A percentile compares a stretch with the other conserved stretches of the same genome.
phyloP scores from a whole-genome alignment of 2,113 vertebrate species.

The Etheostoma cragini region DNA sequence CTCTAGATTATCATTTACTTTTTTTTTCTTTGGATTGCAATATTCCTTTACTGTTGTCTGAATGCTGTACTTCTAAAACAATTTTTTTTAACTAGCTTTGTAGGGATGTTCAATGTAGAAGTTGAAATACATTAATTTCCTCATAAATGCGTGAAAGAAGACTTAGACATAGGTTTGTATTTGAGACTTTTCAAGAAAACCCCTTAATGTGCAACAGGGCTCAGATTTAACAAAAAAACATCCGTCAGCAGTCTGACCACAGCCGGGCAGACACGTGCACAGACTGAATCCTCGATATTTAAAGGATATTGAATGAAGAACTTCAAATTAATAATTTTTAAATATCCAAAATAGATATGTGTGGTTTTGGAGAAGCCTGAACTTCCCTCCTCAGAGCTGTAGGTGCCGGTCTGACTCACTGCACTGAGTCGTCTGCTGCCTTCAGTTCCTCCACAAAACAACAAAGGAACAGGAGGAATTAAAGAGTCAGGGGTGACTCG shows the following conservation, averaged over 20 bases:
- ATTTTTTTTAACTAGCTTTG: background rate
- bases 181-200: constrained; percentile 22
- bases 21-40: no score
- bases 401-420: constrained; percentile 48
- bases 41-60: no score
- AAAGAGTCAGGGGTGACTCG: constrained; percentile 31
- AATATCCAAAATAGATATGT: constrained; percentile 1
- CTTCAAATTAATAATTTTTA: background rate
- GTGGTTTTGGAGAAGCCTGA: constrained; percentile 10
- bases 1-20: no score
- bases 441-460: constrained; percentile 39
- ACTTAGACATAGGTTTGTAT: background rate
- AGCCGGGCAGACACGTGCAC: constrained; percentile 15
- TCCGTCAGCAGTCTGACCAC: constrained; percentile 54
- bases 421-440: constrained; percentile 15
- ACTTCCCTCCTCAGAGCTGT: constrained; percentile 32
- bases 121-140: background rate
- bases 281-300: constrained; percentile 27
- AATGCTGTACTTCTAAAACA: no score
- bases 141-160: background rate
- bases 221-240: constrained; percentile 15
- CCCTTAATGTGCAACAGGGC: background rate
- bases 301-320: constrained; percentile 32
- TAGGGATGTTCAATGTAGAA: background rate
- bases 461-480: background rate